phyloP scores from a whole-genome alignment of 1,140 invertebrate genomes.

The Philopotamus ludificatus region DNA sequence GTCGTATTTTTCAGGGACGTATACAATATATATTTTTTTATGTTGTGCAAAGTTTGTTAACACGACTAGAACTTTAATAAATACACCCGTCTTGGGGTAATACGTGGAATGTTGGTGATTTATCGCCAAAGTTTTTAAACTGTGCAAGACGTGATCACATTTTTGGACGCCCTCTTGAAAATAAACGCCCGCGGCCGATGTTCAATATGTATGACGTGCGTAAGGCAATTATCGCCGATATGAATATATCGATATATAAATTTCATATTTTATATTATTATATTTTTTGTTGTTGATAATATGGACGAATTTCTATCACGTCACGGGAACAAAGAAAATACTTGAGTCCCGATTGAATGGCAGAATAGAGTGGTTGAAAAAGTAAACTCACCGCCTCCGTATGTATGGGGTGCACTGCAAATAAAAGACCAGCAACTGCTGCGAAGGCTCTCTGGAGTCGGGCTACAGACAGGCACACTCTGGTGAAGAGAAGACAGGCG shows the following conservation, averaged over 20 bases:
- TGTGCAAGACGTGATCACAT: slow-evolving; percentile 37
- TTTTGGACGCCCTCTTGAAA: not conserved
- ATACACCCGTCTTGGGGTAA: slow-evolving; percentile 35
- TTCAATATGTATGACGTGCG: not conserved
- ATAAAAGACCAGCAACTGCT: slow-evolving; percentile 69
- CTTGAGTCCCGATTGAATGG: too few relatives aligned
- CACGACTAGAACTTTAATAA: slow-evolving; percentile 39
- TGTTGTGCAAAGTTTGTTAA: slow-evolving; percentile 25
- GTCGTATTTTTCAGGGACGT: too few relatives aligned
- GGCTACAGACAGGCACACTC: slow-evolving; percentile 64
- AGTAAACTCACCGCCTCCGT: slow-evolving; percentile 76
- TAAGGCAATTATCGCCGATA: too few relatives aligned
- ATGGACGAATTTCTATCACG: too few relatives aligned
- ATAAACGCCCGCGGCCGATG: not conserved
- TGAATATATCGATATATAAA: too few relatives aligned
- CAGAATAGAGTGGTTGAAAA: not conserved
- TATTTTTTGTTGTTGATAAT: too few relatives aligned
- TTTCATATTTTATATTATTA: too few relatives aligned
- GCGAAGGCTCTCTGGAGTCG: slow-evolving; percentile 65
- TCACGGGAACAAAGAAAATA: too few relatives aligned
- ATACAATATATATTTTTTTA: too few relatives aligned
- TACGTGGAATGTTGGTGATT: slow-evolving; percentile 35
- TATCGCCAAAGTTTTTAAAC: slow-evolving; percentile 36
- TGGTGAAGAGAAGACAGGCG: slow-evolving; percentile 69
- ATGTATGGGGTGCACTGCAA: slow-evolving; percentile 87